These are phyloP conservation scores for Thymallus thymallus DNA, from an alignment of 2,113 vertebrate genomes.

Conservation along the genomic window DNA sequence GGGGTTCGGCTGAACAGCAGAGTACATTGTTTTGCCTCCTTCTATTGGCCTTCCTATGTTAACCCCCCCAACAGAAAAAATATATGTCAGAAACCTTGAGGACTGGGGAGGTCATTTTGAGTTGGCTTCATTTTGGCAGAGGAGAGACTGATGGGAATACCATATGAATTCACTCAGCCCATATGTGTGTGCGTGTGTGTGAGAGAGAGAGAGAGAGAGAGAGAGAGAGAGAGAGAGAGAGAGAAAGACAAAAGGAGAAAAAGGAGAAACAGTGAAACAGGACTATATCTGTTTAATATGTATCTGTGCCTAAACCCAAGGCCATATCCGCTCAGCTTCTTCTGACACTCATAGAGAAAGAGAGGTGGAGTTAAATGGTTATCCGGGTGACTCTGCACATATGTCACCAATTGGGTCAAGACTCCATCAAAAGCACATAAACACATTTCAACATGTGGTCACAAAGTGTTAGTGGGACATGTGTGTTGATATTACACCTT, in stretches of 20 bases:
- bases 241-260: too few relatives aligned
- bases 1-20: slow-evolving; percentile 45
- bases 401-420: slow-evolving; percentile 18
- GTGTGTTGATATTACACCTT: slow-evolving; percentile 30
- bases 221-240: background rate
- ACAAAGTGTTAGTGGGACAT: slow-evolving; percentile 1
- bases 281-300: slow-evolving; percentile 8
- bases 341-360: slow-evolving; percentile 5
- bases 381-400: slow-evolving; percentile 7
- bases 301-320: background rate
- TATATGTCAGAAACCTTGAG: slow-evolving; percentile 53
- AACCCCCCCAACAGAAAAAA: slow-evolving; percentile 48
- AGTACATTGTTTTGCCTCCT: slow-evolving; percentile 18
- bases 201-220: background rate
- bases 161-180: slow-evolving; percentile 57
- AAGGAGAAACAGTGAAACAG: slow-evolving; percentile 35
- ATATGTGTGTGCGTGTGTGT: background rate
- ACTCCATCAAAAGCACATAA: slow-evolving; percentile 22
- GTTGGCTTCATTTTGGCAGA: slow-evolving; percentile 53
- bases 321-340: background rate
- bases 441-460: slow-evolving; percentile 33
- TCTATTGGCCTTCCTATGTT: slow-evolving; percentile 53
- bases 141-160: slow-evolving; percentile 54
- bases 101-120: slow-evolving; percentile 47
- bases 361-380: slow-evolving; percentile 6